These are phyloP conservation scores for Leucopsar rothschildi DNA, from an alignment of 2,113 vertebrate species.

Conservation along the genomic window DNA sequence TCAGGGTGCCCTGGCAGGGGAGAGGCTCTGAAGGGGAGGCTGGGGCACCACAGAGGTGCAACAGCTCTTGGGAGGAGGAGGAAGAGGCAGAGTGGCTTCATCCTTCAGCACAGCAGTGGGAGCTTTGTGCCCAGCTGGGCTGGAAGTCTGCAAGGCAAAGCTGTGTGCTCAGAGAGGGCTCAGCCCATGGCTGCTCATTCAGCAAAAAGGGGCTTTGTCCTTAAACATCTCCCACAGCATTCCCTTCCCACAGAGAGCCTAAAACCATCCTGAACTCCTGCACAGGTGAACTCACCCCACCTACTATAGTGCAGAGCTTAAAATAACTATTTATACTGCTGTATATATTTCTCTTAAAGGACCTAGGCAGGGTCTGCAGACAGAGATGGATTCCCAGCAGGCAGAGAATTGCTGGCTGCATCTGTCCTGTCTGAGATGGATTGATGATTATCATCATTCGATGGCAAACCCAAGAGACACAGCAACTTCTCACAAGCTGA, in stretches of 20 bases:
- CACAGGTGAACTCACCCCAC: not conserved
- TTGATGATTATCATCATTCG: not conserved
- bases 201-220: not conserved
- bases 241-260: rapidly evolving
- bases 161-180: not conserved
- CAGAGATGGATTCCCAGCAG: not conserved
- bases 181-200: not conserved
- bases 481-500: not conserved
- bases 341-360: not conserved
- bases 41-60: not conserved
- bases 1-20: not conserved
- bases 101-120: not conserved
- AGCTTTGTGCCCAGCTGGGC: not conserved
- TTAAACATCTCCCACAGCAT: not conserved
- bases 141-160: not conserved
- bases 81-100: not conserved
- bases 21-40: not conserved
- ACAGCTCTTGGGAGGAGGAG: not conserved
- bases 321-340: not conserved
- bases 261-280: not conserved
- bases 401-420: not conserved
- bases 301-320: not conserved
- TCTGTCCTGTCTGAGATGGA: not conserved
- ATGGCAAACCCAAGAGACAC: not conserved
- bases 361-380: not conserved